Evolutionary conservation across 2,888 invertebrate genomes (phyloP), one percentile per base, ranked within the genome.

Genomic region (Euzetes globulus): DNA sequence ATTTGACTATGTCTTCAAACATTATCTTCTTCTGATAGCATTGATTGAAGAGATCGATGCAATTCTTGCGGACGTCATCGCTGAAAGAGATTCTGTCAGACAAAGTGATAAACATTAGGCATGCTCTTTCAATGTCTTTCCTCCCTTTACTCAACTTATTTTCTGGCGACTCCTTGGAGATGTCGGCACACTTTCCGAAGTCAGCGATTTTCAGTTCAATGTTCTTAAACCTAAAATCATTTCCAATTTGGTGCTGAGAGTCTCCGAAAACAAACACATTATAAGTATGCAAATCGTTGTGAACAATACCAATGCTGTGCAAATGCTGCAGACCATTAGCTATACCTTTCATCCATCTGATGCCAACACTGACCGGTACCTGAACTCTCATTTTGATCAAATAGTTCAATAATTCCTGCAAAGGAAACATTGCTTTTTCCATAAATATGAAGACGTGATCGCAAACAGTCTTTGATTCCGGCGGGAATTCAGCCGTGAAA

Each of bases 391-490:
- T 15, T 58, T 15, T 58, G 29, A 58, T 22, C 27, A 58, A 22
- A 58, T 1, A 25, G 29, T 58, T 58, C 27, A 58, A 15, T 25
- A 58, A 58, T 2, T 58, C 29, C 29, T 58, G 58, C 25, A 58
- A 25, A 27, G 50, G 29, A 58, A 58, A 58, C 58, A 58, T 58
- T 17, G 58, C 29, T 25, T 58, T 58, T 15, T 9, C 58, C 58
- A 58, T 58, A 29, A 58, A 58, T 58, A 58, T 58, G 58, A 58
- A 58, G 15, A 58, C 58, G 58, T 58, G 58, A 15, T 58, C 27
- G 29, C 27, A 29, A 58, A 29, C 25, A 25, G 58, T 58, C 50
- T 50, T 50, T 4, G 58, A 11, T 7, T 58, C 1, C 6, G 58
- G 27, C 9, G 29, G 58, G 19, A 7, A 58, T 58, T 58, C n/a